Base-by-base conservation (phyloP, 2,113 vertebrate genomes). In the Baryphthengus martii region DNA sequence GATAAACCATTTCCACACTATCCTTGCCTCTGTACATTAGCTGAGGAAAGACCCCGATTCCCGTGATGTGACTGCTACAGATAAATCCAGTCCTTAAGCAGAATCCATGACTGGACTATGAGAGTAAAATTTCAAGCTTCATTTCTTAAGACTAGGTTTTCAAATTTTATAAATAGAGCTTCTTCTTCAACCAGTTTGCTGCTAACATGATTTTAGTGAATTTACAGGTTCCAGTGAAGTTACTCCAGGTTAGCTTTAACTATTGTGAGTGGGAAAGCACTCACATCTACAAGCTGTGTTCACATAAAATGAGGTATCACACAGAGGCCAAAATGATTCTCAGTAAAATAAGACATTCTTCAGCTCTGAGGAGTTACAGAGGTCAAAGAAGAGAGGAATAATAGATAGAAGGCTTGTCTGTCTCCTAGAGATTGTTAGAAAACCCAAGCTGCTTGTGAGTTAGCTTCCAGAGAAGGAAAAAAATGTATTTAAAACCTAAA, bases 21-120 rank as follows among this genome's bases (percentile, higher is more conserved):
- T 26, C 40, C 20, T 62, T 70, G n/a, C 56, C 21, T 49, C 47
- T 73, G 20, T 13, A 19, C 13, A 17, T 35, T 12, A 61, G 25
- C 9, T 59, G 42, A 18, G 15, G 33, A 88, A 90, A 86, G 10
- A 3, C 28, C 29, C 18, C 9, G n/a, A 6, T 50, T 85, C 39
- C 17, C 19, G 8, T 2, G 1, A 7, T 37, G 9, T 50, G 11
- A 26, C n/a, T 50, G 13, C 15, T 76, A 42, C 18, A 75, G 21
- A 28, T 19, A 82, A 66, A 31, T 4, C 19, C 1, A 59, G 2
- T 26, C 6, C 37, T 80, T 55, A 35, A 66, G 26, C 26, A 66
- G n/a, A n/a, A 9, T 52, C 18, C 15, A 9, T 9, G 10, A 77
- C 15, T n/a, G 23, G 13, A 65, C 7, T 0, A 0, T 20, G 20